A percentile compares a stretch with the other conserved stretches of the same genome.
These are phyloP conservation scores for Volucella inflata DNA, from an alignment of 2,888 invertebrate genomes.

Conservation along the genomic window DNA sequence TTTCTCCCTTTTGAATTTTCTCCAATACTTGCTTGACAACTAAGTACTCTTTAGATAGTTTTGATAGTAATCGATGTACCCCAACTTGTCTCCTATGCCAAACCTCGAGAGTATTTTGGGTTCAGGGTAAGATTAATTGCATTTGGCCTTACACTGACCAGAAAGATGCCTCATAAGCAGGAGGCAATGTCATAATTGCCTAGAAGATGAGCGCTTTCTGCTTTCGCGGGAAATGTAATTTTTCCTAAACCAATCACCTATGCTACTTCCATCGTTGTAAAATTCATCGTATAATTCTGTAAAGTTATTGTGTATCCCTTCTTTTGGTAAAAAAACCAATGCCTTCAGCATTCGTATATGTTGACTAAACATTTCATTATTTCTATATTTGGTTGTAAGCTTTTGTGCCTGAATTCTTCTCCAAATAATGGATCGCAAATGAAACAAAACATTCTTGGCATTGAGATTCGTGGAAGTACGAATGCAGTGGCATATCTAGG, in stretches of 20 bases:
- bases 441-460: constrained; percentile 22
- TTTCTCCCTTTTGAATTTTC: constrained; percentile 12
- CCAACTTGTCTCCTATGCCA: constrained; percentile 10
- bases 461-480: too few relatives aligned
- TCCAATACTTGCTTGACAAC: constrained; percentile 7
- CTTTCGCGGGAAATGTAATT: background rate
- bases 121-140: constrained; percentile 6
- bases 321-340: background rate
- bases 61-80: background rate
- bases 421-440: constrained; percentile 20
- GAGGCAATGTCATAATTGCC: background rate
- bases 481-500: too few relatives aligned
- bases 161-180: constrained; percentile 12
- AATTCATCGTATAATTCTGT: constrained; percentile 7
- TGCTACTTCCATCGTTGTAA: background rate
- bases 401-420: background rate
- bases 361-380: background rate
- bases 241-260: too few relatives aligned
- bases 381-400: constrained; percentile 10
- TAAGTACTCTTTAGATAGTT: constrained; percentile 13
- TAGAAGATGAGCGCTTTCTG: constrained; percentile 15
- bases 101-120: constrained; percentile 5
- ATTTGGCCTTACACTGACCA: constrained; percentile 17
- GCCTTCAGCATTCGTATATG: background rate
- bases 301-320: background rate